Base-by-base conservation (phyloP, 1,140 invertebrate species). In the Globodera ellingtonae region DNA sequence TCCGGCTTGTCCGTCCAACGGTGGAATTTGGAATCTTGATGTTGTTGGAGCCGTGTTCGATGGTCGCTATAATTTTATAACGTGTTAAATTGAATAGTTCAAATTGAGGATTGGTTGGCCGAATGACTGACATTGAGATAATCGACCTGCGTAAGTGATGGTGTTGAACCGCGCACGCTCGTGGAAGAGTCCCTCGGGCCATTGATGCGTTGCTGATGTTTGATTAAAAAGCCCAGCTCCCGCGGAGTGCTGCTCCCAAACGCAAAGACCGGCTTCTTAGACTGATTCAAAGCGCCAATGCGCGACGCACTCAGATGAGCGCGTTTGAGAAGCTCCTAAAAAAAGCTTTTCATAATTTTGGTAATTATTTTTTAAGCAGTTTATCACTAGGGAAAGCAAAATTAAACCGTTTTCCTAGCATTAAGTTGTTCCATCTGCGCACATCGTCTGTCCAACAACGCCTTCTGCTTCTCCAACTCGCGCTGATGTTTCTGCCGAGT, bases 191-290 rank as follows among this genome's bases (percentile, higher is more conserved):
- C 10, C 46, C 24, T 66, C 73, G 52, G 21, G 73, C 44, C 62
- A 66, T n/a, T 81, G 52, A 71, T 75, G 47, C 81, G 83, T 24
- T 84, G 74, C 24, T 85, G 80, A 69, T 85, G 83, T 13, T 78
- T 62, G 2, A 85, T 50, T 50, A 87, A 66, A 80, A 85, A 87
- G 9, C 79, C 67, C 15, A 88, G 71, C 47, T 85, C 82, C 0
- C 86, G 78, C 6, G 86, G 86, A 18, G 87, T 87, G 8, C 79
- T 82, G 13, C 81, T 83, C 0, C 86, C 86, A 67, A 87, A 87
- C 15, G 81, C 86, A 71, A 74, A 88, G 5, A 76, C 77, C 52
- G 77, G 79, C 18, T 83, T 83, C n/a, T 79, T 84, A 9, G 79
- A 77, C 44, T 59, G 78, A 35, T 50, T 65, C 48, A 47, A 8